phyloP scores from a whole-genome alignment of 2,113 vertebrate species.

The Oxyura jamaicensis region DNA sequence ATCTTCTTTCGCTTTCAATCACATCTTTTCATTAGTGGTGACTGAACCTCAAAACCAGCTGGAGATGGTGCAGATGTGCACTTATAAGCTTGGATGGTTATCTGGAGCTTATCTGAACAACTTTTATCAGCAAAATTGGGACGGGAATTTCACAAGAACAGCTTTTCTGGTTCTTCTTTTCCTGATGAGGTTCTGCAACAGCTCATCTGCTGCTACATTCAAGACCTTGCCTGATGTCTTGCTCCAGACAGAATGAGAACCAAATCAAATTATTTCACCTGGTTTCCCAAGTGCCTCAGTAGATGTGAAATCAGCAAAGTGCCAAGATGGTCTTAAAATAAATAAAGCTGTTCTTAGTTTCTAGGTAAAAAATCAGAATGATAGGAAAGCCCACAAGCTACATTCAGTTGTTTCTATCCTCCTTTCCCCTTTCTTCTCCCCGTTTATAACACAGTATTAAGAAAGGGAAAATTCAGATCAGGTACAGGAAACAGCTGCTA shows the following conservation, averaged over 20 bases:
- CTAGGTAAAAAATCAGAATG: not conserved
- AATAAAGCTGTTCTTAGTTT: not conserved
- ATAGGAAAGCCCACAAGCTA: not conserved
- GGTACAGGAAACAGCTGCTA: not conserved
- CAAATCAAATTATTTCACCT: not conserved
- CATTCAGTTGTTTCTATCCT: not conserved
- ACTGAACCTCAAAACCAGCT: slow-evolving; percentile 47
- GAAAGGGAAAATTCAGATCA: not conserved
- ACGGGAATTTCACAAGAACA: slow-evolving; percentile 24
- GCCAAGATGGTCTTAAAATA: not conserved
- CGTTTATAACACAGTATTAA: not conserved
- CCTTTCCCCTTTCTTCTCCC: accelerated
- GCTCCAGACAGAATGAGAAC: not conserved
- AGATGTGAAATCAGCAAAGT: not conserved
- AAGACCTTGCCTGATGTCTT: not conserved
- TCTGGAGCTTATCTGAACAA: slow-evolving; percentile 53
- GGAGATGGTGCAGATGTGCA: slow-evolving; percentile 53
- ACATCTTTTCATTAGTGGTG: slow-evolving; percentile 55
- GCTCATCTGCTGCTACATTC: not conserved
- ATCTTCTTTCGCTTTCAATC: slow-evolving; percentile 38
- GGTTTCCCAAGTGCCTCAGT: not conserved
- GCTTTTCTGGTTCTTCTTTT: slow-evolving; percentile 6
- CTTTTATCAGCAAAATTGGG: slow-evolving; percentile 29
- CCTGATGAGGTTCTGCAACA: not conserved
- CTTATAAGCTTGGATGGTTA: slow-evolving; percentile 46